These are phyloP conservation scores for Todiramphus saurophagus DNA, from an alignment of 2,113 vertebrate species.

Conservation along the genomic window DNA sequence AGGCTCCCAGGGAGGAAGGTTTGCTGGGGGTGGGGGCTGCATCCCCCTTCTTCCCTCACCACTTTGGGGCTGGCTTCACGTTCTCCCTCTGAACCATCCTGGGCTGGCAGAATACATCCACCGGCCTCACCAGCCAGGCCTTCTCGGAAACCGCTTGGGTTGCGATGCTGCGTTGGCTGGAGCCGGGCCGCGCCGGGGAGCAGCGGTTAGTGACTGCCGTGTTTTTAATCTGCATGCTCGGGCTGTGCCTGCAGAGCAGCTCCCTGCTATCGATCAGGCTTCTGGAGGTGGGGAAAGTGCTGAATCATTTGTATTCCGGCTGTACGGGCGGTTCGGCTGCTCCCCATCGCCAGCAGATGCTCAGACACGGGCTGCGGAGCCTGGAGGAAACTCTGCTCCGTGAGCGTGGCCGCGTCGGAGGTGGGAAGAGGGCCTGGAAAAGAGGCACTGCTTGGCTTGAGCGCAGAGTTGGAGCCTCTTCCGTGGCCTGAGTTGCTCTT, in stretches of 20 bases:
- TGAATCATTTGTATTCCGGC: conserved; percentile 72
- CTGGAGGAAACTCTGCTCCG: neutral
- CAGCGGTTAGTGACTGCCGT: neutral
- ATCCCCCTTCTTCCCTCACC: neutral
- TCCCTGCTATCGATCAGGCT: neutral
- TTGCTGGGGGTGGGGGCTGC: neutral
- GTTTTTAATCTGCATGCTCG: neutral
- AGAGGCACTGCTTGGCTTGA: neutral
- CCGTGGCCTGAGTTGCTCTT: neutral
- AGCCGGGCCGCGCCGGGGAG: neutral
- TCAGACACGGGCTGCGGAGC: neutral
- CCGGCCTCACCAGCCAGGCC: neutral
- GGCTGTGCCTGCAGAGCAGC: neutral
- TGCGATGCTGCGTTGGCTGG: neutral
- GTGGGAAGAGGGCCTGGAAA: neutral
- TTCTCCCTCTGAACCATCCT: neutral
- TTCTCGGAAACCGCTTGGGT: neutral
- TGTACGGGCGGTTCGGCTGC: neutral
- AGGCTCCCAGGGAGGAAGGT: neutral
- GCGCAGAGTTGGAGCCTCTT: rapidly evolving
- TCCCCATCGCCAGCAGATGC: neutral
- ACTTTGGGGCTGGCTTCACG: rapidly evolving
- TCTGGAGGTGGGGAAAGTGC: conserved; percentile 69
- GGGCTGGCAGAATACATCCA: neutral
- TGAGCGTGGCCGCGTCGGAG: neutral